These are phyloP conservation scores for Jordanella pulchra DNA, from an alignment of 2,797 vertebrate genomes.

Conservation along the genomic window DNA sequence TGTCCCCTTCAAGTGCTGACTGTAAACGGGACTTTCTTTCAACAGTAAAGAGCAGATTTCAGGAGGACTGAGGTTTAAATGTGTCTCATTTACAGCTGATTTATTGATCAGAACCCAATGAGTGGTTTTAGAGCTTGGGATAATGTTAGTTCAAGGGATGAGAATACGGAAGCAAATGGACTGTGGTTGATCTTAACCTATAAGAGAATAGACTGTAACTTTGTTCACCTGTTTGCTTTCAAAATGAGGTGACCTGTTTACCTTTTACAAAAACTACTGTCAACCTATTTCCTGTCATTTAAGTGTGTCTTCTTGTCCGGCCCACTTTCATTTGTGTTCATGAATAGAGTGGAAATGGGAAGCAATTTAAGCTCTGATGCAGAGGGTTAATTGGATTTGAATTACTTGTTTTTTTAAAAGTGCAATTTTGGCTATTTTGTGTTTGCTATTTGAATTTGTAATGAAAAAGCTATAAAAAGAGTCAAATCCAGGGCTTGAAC, in stretches of 20 bases:
- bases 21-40: too few species aligned
- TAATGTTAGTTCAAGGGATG: not conserved
- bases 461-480: constrained; percentile 74
- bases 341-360: constrained; percentile 78
- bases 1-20: not conserved
- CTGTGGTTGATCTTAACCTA: constrained; percentile 43
- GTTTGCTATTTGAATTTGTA: constrained; percentile 74
- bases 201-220: constrained; percentile 53
- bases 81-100: not conserved
- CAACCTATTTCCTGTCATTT: constrained; percentile 77
- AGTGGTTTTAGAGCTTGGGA: not conserved
- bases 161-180: not conserved
- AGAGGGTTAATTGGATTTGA: constrained; percentile 80
- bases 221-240: constrained; percentile 48
- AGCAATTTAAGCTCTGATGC: constrained; percentile 80
- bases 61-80: not conserved
- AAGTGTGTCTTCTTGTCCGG: constrained; percentile 64
- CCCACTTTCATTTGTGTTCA: constrained; percentile 70
- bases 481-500: constrained; percentile 16
- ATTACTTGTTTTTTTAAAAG: constrained; percentile 81
- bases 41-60: not conserved
- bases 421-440: constrained; percentile 73
- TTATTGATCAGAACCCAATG: not conserved
- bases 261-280: constrained; percentile 59
- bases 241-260: constrained; percentile 58